Base-by-base conservation (phyloP, 1,140 invertebrate genomes). In the Drosophila neocordata region DNA sequence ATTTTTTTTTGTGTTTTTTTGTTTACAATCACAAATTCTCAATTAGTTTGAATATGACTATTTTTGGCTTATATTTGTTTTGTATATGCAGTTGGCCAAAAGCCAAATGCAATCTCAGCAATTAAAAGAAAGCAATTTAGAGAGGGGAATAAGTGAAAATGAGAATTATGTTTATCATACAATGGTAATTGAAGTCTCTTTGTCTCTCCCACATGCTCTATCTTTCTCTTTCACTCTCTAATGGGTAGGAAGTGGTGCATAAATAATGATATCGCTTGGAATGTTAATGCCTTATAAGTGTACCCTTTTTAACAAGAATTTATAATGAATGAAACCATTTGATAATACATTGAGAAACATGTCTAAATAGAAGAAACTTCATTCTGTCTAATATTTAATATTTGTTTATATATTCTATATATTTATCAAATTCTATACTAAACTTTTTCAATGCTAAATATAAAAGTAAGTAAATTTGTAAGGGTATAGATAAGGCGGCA, bases 21-120 rank as follows among this genome's bases (percentile, higher is more conserved):
- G 68, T 64, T 72, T 63, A 64, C 59, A 18, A 15, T 53, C 67
- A 24, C n/a, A 27, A 51, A 7, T 5, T 4, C 8, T 48, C 15
- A 48, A 4, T 48, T 11, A 4, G 15, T 31, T 1, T 6, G 27
- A 6, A 31, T 31, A 24, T 31, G 27, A 31, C 27, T 31, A 31
- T 31, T 31, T 31, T 31, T 48, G 41, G 41, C n/a, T 48, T 48
- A 48, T 18, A 13, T 48, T 31, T 35, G 24, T 27, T 58, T 31
- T 31, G 13, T 37, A 38, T 11, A 31, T 69, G 64, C 76, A 79
- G 44, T 64, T 83, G 79, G 80, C 79, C 41, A 48, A 48, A 53
- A 63, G 79, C 79, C 79, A 71, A 20, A 24, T 53, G 65, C 22
- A 48, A 48, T 48, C 41, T 48, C 41, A 48, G 41, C 63, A 38